Percentiles rank a stretch among this genome's conserved stretches.
phyloP scores from a whole-genome alignment of 2,113 vertebrate species.

The Ceyx cyanopectus region DNA sequence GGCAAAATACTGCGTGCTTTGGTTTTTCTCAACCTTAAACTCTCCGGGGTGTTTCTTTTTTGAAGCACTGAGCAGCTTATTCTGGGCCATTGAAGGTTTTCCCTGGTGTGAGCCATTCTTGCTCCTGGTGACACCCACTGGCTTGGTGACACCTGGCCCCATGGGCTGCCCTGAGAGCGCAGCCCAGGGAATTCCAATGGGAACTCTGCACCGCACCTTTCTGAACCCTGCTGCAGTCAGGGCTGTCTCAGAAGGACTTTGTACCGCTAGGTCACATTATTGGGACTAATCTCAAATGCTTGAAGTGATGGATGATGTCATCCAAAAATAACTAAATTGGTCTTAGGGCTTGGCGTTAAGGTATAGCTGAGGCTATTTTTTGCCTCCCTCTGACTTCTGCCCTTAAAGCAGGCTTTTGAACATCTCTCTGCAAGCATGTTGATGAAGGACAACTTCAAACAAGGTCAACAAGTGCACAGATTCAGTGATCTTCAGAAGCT shows the following conservation, averaged over 20 bases:
- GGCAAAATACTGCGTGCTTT: background rate
- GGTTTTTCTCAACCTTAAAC: background rate
- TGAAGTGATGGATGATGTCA: background rate
- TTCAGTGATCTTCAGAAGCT: slow-evolving; percentile 14
- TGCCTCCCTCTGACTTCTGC: background rate
- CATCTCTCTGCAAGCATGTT: background rate
- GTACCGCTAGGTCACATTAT: background rate
- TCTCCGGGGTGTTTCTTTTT: background rate
- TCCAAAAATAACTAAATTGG: background rate
- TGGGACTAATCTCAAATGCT: slow-evolving; percentile 1
- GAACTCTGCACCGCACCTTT: background rate
- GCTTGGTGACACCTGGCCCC: background rate
- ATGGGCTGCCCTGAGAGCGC: accelerated
- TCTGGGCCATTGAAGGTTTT: background rate
- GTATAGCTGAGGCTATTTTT: background rate
- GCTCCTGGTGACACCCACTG: background rate
- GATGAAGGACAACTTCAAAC: slow-evolving; percentile 34
- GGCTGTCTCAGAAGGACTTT: background rate
- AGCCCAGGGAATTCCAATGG: background rate
- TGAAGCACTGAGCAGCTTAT: background rate
- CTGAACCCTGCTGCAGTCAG: background rate
- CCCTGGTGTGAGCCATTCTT: background rate
- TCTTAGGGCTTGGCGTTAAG: slow-evolving; percentile 20
- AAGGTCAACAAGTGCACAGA: slow-evolving; percentile 17
- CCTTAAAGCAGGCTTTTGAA: slow-evolving; percentile 27